These are phyloP conservation scores for Silurus glanis DNA, from an alignment of 2,113 vertebrate genomes.

Conservation along the genomic window DNA sequence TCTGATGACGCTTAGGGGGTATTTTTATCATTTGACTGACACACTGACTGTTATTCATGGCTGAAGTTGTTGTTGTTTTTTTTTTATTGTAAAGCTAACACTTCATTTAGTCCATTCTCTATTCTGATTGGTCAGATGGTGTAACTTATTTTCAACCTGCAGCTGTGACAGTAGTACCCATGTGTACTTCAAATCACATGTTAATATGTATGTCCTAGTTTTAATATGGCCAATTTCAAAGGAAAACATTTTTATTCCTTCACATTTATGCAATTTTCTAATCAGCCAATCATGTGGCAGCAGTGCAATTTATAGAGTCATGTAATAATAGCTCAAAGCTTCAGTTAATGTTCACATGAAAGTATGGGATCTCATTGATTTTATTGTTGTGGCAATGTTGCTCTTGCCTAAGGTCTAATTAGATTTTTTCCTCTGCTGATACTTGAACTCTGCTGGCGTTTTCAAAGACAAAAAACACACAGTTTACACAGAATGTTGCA, in stretches of 20 bases:
- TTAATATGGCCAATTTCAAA: not conserved
- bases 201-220: not conserved
- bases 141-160: not conserved
- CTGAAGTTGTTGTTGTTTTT: not conserved
- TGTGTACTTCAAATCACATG: not conserved
- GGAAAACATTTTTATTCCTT: not conserved
- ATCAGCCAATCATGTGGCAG: not conserved
- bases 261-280: not conserved
- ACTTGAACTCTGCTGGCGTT: not conserved
- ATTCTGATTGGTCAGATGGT: not conserved
- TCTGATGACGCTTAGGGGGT: conserved; percentile 12
- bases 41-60: not conserved
- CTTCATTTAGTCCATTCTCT: not conserved
- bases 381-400: not conserved
- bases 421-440: not conserved
- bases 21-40: not conserved
- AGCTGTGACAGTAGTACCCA: not conserved
- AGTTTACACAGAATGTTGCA: not conserved
- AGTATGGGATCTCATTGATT: not conserved
- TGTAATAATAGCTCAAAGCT: not conserved
- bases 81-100: conserved; percentile 3
- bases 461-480: not conserved
- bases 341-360: not conserved
- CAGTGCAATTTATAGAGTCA: not conserved
- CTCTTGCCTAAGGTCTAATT: not conserved